phyloP scores from a whole-genome alignment of 2,797 vertebrate species.

The Rhincodon typus region DNA sequence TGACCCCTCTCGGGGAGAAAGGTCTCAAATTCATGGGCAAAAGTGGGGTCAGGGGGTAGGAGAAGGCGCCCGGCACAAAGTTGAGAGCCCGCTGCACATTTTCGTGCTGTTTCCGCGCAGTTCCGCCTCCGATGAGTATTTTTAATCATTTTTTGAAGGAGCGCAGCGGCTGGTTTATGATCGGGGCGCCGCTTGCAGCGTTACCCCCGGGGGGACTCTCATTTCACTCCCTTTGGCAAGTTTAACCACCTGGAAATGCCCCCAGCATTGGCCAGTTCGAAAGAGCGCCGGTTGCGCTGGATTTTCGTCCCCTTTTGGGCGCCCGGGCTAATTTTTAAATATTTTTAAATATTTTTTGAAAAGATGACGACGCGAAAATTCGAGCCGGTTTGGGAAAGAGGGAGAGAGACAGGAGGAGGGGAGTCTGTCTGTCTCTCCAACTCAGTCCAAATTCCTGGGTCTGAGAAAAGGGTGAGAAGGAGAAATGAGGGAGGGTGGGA shows the following conservation, averaged over 20 bases:
- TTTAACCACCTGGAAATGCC: conserved; percentile 39
- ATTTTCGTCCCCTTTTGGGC: conserved; percentile 59
- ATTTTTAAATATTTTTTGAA: conserved; percentile 98
- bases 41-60: neutral
- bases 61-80: too few species aligned
- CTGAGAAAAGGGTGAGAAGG: neutral
- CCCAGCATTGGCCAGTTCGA: conserved; percentile 41
- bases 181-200: neutral
- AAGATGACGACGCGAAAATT: conserved; percentile 96
- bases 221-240: conserved; percentile 48
- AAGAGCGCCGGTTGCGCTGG: conserved; percentile 52
- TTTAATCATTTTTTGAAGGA: conserved; percentile 77
- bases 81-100: conserved; percentile 48
- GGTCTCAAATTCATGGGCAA: neutral
- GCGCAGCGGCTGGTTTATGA: conserved; percentile 41
- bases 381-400: conserved; percentile 43
- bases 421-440: conserved; percentile 24
- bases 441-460: neutral
- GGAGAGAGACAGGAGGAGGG: conserved; percentile 42
- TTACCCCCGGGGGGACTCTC: conserved; percentile 39
- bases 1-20: too few species aligned
- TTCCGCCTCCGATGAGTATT: conserved; percentile 54
- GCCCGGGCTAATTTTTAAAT: conserved; percentile 66
- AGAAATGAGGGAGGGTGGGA: too few species aligned
- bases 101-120: conserved; percentile 48